Evolutionary conservation across 2,797 vertebrate genomes (phyloP).

Genomic region (Amblyraja radiata): DNA sequence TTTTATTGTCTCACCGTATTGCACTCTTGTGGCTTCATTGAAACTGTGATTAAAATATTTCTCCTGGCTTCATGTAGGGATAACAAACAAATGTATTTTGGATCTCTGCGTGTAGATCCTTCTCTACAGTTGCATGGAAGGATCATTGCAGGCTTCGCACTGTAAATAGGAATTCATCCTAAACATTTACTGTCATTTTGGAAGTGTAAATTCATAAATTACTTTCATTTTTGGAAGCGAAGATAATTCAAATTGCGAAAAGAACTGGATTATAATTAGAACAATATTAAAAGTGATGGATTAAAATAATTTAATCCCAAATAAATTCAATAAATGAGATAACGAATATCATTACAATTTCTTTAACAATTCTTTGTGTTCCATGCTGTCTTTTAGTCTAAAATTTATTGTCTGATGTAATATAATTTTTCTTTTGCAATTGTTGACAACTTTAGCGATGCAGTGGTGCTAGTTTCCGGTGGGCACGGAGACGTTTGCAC

Average conservation of each 20-base stretch:
- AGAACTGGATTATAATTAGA: background rate
- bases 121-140: too few relatives aligned
- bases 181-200: background rate
- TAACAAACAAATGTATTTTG: background rate
- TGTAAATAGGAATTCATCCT: background rate
- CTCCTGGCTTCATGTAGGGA: background rate
- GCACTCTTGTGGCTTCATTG: background rate
- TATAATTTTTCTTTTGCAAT: too few relatives aligned
- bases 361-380: too few relatives aligned
- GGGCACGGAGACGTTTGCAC: too few relatives aligned
- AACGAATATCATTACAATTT: background rate
- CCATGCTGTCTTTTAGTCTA: too few relatives aligned
- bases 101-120: background rate
- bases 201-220: background rate
- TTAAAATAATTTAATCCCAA: background rate
- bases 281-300: background rate
- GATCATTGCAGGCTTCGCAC: background rate
- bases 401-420: too few relatives aligned
- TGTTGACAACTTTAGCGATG: too few relatives aligned
- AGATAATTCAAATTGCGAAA: background rate
- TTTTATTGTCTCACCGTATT: background rate
- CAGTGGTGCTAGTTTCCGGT: too few relatives aligned
- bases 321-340: background rate
- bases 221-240: background rate
- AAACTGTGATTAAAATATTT: background rate